phyloP scores from a whole-genome alignment of 2,797 vertebrate species.

The Hapalemur alaotrensis region DNA sequence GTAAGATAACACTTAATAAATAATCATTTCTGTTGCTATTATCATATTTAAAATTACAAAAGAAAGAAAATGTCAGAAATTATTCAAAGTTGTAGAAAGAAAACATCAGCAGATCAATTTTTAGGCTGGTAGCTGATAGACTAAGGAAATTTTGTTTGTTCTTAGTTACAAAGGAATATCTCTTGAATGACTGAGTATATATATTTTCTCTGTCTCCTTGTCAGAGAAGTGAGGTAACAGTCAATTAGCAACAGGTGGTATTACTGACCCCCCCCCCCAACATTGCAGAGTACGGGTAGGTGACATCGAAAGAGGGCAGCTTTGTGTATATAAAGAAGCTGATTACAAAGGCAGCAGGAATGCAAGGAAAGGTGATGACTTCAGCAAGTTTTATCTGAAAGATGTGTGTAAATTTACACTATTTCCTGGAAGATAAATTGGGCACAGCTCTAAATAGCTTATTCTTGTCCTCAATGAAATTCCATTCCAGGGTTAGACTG shows the following conservation, averaged over 20 bases:
- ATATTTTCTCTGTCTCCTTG: neutral
- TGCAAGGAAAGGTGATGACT: neutral
- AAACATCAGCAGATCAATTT: neutral
- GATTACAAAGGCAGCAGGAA: neutral
- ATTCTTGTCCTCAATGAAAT: neutral
- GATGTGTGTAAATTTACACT: neutral
- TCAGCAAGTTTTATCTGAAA: neutral
- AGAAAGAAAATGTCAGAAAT: neutral
- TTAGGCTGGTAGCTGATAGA: neutral
- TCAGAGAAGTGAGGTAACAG: neutral
- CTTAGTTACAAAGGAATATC: neutral
- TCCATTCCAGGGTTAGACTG: neutral
- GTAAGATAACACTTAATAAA: neutral
- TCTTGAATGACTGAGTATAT: neutral
- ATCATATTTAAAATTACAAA: neutral
- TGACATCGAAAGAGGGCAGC: neutral
- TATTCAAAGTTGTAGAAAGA: neutral
- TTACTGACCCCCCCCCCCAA: too few species aligned
- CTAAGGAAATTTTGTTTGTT: neutral
- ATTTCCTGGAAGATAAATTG: neutral
- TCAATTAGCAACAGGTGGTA: neutral
- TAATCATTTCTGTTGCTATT: neutral
- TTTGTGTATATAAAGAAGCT: neutral
- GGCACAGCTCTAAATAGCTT: neutral
- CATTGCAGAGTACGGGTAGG: fast-evolving